These are phyloP conservation scores for Pteruthius melanotis DNA, from an alignment of 2,113 vertebrate genomes.

Conservation along the genomic window DNA sequence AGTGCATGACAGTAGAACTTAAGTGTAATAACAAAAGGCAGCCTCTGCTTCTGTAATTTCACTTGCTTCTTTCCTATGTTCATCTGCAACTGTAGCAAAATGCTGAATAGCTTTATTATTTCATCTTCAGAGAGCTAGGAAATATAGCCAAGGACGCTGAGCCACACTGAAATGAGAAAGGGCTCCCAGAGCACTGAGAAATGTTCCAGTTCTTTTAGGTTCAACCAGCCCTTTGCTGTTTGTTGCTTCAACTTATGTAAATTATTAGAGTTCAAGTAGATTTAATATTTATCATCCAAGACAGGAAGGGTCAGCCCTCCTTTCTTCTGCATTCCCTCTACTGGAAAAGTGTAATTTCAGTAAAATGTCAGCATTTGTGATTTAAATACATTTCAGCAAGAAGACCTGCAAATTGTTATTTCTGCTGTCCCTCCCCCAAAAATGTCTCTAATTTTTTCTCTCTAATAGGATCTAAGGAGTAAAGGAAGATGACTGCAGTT, in stretches of 20 bases:
- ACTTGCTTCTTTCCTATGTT: not conserved
- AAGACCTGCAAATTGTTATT: slow-evolving; percentile 9
- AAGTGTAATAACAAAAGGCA: not conserved
- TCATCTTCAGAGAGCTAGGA: slow-evolving; percentile 47
- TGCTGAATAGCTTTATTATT: not conserved
- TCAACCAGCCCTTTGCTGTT: slow-evolving; percentile 54
- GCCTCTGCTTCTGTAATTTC: not conserved
- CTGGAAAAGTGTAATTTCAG: slow-evolving; percentile 17
- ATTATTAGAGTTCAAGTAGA: slow-evolving; percentile 44
- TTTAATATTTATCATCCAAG: slow-evolving; percentile 53
- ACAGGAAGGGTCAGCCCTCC: slow-evolving; percentile 6
- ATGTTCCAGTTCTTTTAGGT: slow-evolving; percentile 44
- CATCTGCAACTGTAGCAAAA: not conserved
- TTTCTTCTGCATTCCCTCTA: not conserved
- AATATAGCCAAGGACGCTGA: not conserved
- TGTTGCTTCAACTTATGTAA: slow-evolving; percentile 57
- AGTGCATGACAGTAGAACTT: not conserved
- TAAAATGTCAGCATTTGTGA: slow-evolving; percentile 14
- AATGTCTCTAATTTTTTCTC: not conserved
- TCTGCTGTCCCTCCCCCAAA: not conserved
- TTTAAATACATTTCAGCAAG: slow-evolving; percentile 16
- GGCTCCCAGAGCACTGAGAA: slow-evolving; percentile 6
- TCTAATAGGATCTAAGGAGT: not conserved
- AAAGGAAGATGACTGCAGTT: not conserved
- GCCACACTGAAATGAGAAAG: slow-evolving; percentile 25